A percentile compares a stretch with the other conserved stretches of the same genome.
These are phyloP conservation scores for Oligia fasciuncula DNA, from an alignment of 2,888 invertebrate genomes.

Conservation along the genomic window DNA sequence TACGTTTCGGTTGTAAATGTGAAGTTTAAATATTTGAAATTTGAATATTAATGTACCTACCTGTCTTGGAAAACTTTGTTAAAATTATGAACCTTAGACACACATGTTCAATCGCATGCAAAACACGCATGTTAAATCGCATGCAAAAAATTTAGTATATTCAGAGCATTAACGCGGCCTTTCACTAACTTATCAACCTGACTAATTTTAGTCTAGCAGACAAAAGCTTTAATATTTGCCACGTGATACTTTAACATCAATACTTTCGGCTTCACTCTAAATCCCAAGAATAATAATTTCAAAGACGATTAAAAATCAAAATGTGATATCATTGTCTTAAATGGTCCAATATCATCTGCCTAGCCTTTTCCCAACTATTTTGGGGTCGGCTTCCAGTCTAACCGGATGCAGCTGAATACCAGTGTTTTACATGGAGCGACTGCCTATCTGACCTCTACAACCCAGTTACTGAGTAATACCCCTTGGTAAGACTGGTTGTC, in stretches of 20 bases:
- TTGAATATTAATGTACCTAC: constrained; percentile 14
- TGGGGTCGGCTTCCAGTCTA: too few species aligned
- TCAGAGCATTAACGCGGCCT: constrained; percentile 27
- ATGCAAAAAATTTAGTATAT: constrained; percentile 11
- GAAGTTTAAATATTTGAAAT: constrained; percentile 56
- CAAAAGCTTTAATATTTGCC: constrained; percentile 52
- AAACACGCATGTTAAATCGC: constrained; percentile 16
- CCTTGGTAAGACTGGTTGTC: too few species aligned
- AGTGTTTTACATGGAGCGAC: too few species aligned
- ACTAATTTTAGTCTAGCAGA: constrained; percentile 22
- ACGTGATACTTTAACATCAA: constrained; percentile 25
- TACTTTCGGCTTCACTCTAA: not conserved
- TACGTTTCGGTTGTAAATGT: constrained; percentile 56
- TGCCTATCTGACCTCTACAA: too few species aligned
- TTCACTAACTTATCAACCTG: constrained; percentile 27
- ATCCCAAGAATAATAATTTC: not conserved
- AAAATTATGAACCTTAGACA: constrained; percentile 6
- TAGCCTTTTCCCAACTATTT: too few species aligned
- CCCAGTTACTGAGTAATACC: too few species aligned
- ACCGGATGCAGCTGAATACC: too few species aligned
- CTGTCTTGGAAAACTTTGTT: constrained; percentile 17
- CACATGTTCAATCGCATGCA: constrained; percentile 18
- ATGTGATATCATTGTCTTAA: not conserved
- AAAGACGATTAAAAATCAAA: not conserved
- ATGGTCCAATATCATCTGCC: not conserved